Conservation (phyloP, 2,113 vertebrate genomes). For the Sula dactylatra region DNA sequence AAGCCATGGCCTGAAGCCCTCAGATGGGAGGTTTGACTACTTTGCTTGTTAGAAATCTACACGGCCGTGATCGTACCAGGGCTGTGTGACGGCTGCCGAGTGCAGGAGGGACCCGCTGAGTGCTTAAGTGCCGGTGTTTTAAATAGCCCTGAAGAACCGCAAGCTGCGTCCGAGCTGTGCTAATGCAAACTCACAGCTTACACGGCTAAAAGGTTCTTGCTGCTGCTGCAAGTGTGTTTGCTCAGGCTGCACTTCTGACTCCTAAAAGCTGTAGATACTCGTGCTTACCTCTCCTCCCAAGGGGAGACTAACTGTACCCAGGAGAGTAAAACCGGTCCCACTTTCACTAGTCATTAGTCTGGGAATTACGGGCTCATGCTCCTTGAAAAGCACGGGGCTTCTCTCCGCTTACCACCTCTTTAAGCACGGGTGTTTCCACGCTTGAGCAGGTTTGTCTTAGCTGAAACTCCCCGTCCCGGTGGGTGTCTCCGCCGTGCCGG, state of each 20-base stretch:
- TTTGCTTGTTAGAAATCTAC: background rate
- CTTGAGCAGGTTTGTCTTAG: background rate
- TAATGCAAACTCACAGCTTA: background rate
- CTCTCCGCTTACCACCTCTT: background rate
- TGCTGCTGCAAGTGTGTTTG: background rate
- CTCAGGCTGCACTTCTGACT: background rate
- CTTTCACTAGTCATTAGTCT: background rate
- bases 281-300: background rate
- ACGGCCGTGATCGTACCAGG: accelerated
- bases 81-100: background rate
- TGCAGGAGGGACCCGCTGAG: background rate
- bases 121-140: too few species aligned
- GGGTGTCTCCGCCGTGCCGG: background rate
- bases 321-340: background rate
- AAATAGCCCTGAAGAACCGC: accelerated
- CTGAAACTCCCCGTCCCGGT: accelerated
- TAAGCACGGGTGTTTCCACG: background rate
- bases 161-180: background rate
- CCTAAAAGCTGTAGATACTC: background rate
- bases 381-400: background rate
- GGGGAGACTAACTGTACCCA: too few species aligned
- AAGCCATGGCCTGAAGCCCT: background rate
- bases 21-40: accelerated
- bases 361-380: background rate
- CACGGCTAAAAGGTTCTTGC: accelerated